Conservation (phyloP, 2,888 invertebrate species). For the Hydrotaea diabolus region DNA sequence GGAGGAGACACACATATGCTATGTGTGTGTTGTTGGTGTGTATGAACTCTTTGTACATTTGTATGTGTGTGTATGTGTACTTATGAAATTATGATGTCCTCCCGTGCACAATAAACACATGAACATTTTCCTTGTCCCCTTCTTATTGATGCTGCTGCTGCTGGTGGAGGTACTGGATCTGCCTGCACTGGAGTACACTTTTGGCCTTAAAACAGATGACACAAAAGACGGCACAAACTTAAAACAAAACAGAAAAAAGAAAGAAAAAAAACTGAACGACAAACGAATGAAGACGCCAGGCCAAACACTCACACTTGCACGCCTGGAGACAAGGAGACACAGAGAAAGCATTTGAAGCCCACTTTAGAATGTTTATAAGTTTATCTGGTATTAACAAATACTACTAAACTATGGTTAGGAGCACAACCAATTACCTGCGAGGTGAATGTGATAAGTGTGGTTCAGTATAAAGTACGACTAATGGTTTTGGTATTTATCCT, state of each 20-base stretch:
- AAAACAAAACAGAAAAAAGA: neutral
- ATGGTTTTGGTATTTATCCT: neutral
- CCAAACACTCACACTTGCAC: neutral
- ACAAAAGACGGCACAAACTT: neutral
- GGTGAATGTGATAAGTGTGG: neutral
- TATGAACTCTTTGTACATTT: neutral
- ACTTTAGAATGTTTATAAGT: conserved; percentile 42
- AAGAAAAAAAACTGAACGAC: neutral
- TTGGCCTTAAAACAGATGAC: conserved; percentile 35
- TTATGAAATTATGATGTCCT: conserved; percentile 46
- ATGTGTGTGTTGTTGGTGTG: conserved; percentile 42
- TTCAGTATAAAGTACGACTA: neutral
- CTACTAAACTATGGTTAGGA: conserved; percentile 16
- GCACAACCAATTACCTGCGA: neutral
- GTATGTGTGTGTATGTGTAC: neutral
- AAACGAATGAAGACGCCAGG: neutral
- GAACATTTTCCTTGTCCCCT: neutral
- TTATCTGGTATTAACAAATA: conserved; percentile 54
- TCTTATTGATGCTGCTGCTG: neutral
- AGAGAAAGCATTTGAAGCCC: conserved; percentile 25
- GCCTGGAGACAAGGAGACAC: conserved; percentile 4
- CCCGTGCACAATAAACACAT: neutral
- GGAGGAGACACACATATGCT: neutral
- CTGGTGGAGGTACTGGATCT: neutral
- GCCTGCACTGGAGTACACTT: conserved; percentile 51